Percentiles rank a stretch among this genome's conserved stretches.
These are phyloP conservation scores for Drosophila aff. DNA, from an alignment of 1,140 invertebrate genomes.

Conservation along the genomic window DNA sequence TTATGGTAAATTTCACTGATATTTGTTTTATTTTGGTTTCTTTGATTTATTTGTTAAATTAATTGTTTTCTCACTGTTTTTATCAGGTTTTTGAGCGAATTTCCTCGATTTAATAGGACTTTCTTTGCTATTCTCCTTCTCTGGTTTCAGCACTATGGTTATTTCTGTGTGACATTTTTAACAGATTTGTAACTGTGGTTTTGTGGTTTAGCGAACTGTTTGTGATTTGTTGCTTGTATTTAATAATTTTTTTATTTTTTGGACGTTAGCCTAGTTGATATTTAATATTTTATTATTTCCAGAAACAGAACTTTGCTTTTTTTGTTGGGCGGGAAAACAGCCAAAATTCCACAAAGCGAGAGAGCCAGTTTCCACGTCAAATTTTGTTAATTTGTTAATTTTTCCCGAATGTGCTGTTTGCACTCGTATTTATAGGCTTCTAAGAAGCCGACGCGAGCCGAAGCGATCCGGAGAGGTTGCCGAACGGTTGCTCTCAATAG, in stretches of 20 bases:
- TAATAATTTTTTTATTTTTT: constrained; percentile 20
- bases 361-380: constrained; percentile 50
- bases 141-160: constrained; percentile 17
- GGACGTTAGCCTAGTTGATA: constrained; percentile 32
- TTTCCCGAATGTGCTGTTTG: no score
- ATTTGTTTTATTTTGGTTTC: not conserved
- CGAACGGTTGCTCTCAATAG: not conserved
- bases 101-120: constrained; percentile 6
- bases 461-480: not conserved
- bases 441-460: not conserved
- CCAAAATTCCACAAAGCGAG: constrained; percentile 73
- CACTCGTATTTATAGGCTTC: constrained; percentile 8
- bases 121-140: constrained; percentile 7
- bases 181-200: constrained; percentile 7
- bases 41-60: constrained; percentile 4
- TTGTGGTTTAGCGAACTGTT: constrained; percentile 11
- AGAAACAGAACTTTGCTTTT: constrained; percentile 35
- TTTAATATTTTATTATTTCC: constrained; percentile 10
- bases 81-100: constrained; percentile 9
- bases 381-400: no score
- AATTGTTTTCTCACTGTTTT: constrained; percentile 6
- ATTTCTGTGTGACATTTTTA: constrained; percentile 25
- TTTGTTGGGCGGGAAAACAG: constrained; percentile 78
- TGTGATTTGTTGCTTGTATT: constrained; percentile 6
- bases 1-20: constrained; percentile 2